Percentiles rank a stretch among this genome's conserved stretches.
Conservation (phyloP, 2,888 invertebrate genomes). For the Lutraria lutraria region DNA sequence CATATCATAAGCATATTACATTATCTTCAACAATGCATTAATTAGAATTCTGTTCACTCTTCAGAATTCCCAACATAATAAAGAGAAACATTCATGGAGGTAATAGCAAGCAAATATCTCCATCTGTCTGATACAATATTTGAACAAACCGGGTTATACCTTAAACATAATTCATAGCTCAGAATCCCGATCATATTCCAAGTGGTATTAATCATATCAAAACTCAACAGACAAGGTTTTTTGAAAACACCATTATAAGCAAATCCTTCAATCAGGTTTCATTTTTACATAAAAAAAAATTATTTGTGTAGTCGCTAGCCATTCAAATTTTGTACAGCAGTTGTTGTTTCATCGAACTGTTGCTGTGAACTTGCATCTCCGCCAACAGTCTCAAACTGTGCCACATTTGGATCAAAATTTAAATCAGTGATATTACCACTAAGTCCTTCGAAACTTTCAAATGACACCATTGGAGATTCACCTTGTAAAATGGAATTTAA, state of each 20-base stretch:
- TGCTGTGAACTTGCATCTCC: slow-evolving; percentile 49
- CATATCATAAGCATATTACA: no score
- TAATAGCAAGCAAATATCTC: no score
- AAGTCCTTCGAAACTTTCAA: slow-evolving; percentile 70
- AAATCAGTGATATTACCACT: slow-evolving; percentile 67
- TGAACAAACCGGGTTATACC: background rate
- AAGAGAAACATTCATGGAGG: no score
- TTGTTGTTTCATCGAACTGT: slow-evolving; percentile 64
- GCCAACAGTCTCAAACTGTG: slow-evolving; percentile 73
- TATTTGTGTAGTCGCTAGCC: background rate
- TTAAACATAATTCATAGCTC: background rate
- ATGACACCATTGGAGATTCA: slow-evolving; percentile 67
- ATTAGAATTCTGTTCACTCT: no score
- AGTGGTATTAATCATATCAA: background rate
- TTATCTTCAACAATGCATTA: no score
- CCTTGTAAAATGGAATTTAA: slow-evolving; percentile 70
- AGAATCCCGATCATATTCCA: background rate
- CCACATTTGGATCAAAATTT: slow-evolving; percentile 71
- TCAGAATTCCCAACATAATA: no score
- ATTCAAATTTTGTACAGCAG: slow-evolving; percentile 71
- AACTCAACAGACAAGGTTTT: slow-evolving; percentile 2
- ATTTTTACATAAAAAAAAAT: background rate
- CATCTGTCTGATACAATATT: no score
- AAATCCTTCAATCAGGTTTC: background rate
- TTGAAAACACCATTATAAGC: background rate